phyloP scores from a whole-genome alignment of 2,888 invertebrate genomes.

The Psylliodes chrysocephalus region DNA sequence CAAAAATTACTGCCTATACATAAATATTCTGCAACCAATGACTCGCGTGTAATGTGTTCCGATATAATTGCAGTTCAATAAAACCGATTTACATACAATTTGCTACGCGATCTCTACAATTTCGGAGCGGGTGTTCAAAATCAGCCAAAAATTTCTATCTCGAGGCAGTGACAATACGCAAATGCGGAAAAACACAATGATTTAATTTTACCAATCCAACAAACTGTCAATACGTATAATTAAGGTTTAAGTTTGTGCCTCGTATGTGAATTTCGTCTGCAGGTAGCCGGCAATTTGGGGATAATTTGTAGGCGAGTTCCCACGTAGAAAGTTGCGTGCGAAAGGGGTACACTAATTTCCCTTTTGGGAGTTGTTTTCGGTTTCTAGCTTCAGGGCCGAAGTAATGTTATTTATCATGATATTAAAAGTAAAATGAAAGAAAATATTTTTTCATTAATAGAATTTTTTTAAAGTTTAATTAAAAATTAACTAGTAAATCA shows the following conservation, averaged over 20 bases:
- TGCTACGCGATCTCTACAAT: background rate
- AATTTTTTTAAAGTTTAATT: no score
- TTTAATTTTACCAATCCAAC: constrained; percentile 18
- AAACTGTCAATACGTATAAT: constrained; percentile 30
- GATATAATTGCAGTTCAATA: constrained; percentile 6
- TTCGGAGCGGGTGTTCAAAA: constrained; percentile 9
- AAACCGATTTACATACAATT: constrained; percentile 12
- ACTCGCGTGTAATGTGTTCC: background rate
- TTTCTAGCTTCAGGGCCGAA: background rate
- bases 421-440: background rate
- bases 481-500: no score
- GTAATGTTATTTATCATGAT: background rate
- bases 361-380: background rate
- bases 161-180: constrained; percentile 19
- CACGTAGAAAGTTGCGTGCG: constrained; percentile 40
- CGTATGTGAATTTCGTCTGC: constrained; percentile 14
- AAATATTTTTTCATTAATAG: no score
- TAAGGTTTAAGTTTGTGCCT: background rate
- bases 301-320: constrained; percentile 36
- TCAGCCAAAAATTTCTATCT: constrained; percentile 8
- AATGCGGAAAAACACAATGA: constrained; percentile 22
- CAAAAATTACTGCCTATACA: background rate
- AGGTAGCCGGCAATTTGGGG: constrained; percentile 31
- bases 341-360: background rate
- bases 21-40: background rate